Percentiles rank a stretch among this genome's conserved stretches.
Evolutionary conservation across 92 coral and sea anemone species (phyloP).

Genomic region (Porites divaricata): DNA sequence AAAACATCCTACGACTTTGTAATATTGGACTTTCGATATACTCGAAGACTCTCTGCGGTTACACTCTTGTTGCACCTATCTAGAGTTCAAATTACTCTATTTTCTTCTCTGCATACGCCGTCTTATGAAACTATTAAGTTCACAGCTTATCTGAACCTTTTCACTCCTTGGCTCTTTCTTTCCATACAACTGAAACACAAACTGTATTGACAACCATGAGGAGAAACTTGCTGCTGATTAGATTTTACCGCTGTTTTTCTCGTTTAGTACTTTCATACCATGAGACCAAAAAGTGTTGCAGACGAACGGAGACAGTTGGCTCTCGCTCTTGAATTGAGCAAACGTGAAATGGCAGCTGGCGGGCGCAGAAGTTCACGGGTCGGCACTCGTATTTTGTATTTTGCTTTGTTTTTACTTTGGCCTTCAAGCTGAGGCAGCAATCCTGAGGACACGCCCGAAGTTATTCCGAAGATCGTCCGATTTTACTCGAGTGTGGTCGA

Average conservation of each 20-base stretch:
- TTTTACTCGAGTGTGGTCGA: no score
- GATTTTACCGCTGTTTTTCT: constrained; percentile 47
- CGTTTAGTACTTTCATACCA: constrained; percentile 46
- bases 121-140: no score
- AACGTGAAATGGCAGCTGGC: constrained; percentile 42
- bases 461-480: not conserved
- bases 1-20: no score
- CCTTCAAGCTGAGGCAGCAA: constrained; percentile 40
- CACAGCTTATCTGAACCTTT: no score
- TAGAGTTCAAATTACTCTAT: no score
- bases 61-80: not conserved
- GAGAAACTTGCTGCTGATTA: not conserved
- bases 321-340: constrained; percentile 81
- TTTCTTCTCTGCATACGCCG: not conserved
- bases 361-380: constrained; percentile 33
- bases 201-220: not conserved
- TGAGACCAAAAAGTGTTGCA: constrained; percentile 70
- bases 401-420: not conserved
- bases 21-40: no score
- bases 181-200: not conserved
- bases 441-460: constrained; percentile 12
- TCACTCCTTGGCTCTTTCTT: not conserved
- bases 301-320: constrained; percentile 90
- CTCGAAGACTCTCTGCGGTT: not conserved
- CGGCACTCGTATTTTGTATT: constrained; percentile 18